Evolutionary conservation across 2,888 invertebrate genomes (phyloP).

Genomic region (Argyresthia goedartella): DNA sequence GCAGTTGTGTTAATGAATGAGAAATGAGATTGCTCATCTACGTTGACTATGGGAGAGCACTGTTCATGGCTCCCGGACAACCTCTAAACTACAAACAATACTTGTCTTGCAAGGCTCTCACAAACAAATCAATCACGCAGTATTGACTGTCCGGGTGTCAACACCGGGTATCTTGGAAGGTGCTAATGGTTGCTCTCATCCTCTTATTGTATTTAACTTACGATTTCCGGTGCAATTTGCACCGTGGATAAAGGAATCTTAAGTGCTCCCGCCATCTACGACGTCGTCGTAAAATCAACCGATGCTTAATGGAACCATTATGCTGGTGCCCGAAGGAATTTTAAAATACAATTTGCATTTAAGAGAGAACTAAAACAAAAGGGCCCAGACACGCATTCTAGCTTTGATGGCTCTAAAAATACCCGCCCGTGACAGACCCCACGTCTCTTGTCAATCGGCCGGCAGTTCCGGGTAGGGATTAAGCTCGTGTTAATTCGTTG

Average conservation of each 20-base stretch:
- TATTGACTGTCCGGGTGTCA: constrained; percentile 33
- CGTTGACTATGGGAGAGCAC: too few relatives aligned
- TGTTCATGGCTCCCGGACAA: too few relatives aligned
- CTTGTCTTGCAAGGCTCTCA: neutral
- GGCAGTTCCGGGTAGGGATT: neutral
- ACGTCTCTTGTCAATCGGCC: constrained; percentile 5
- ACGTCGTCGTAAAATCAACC: constrained; percentile 42
- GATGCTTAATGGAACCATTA: constrained; percentile 37
- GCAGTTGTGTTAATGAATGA: constrained; percentile 10
- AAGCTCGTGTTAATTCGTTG: constrained; percentile 30
- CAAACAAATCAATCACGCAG: constrained; percentile 22
- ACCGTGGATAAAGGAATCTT: constrained; percentile 35
- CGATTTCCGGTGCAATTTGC: constrained; percentile 53
- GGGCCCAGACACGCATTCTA: neutral
- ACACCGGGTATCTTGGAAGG: constrained; percentile 29
- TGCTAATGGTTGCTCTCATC: constrained; percentile 46
- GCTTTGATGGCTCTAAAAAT: neutral
- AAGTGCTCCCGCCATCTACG: constrained; percentile 25
- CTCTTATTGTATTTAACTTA: constrained; percentile 38
- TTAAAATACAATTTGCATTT: constrained; percentile 7
- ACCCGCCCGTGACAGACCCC: neutral
- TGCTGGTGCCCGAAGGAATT: constrained; percentile 9
- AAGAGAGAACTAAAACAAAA: neutral
- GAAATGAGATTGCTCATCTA: neutral
- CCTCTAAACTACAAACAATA: too few relatives aligned